Evolutionary conservation across 2,888 invertebrate species (phyloP), one percentile per base, ranked within the genome.

Genomic region (Tiliacea citrago): DNA sequence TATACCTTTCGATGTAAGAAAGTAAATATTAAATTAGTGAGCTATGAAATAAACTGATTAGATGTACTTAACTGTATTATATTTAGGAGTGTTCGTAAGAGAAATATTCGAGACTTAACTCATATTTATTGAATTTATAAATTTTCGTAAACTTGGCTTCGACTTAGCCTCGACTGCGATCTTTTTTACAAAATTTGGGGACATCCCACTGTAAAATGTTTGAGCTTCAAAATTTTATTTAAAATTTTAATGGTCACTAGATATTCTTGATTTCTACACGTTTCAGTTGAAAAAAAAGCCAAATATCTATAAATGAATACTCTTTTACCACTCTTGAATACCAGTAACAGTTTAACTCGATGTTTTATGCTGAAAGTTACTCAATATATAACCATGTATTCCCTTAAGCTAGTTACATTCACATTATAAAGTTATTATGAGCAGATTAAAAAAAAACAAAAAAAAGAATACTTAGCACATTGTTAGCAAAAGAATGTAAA

Each of bases 111-210:
- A 86, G 72, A 85, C 75, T 81, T 75, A 47, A 85, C 58, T 79
- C 74, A 79, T 81, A 87, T 83, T 70, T 79, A 79, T 75, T 81
- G 73, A 79, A 85, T 81, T 82, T 85, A 73, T 75, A 84, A 82
- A 69, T 72, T 83, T 77, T 85, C 76, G 67, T 68, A 79, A 77
- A 75, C 63, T 72, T 72, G 79, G 79, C 81, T 78, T 75, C 49
- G 60, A 65, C 16, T 47, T 57, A 65, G 79, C 81, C 76, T 73
- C 24, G 75, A 81, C 68, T 74, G 73, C 77, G 66, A 76, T 39
- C 63, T 84, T 86, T 86, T 83, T 75, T 85, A 85, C 81, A 83
- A 85, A 85, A 87, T 72, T 76, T 76, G 75, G 69, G 85, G 83
- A 83, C 80, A 75, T 29, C 75, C 77, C 66, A 63, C 76, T 66